phyloP scores from a whole-genome alignment of 1,140 invertebrate genomes.

The Chironomus tepperi region DNA sequence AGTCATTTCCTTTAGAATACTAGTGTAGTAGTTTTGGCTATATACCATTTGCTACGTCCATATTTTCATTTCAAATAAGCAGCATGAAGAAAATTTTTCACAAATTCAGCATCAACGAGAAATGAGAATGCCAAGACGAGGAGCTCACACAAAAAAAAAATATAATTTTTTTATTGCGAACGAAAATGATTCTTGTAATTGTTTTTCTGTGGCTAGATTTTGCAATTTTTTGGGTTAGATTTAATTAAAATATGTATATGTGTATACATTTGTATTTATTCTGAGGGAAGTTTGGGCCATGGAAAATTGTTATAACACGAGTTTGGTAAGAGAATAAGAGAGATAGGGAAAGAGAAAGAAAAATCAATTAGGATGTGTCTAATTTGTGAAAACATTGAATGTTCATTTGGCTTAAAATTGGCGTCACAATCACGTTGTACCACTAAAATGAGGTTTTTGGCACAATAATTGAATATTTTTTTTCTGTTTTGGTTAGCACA shows the following conservation, averaged over 20 bases:
- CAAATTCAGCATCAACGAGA: background rate
- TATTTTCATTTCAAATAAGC: background rate
- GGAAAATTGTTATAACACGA: too few species aligned
- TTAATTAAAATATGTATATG: conserved; percentile 10
- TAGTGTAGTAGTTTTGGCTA: background rate
- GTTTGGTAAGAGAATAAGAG: background rate
- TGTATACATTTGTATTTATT: background rate
- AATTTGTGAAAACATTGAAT: conserved; percentile 6
- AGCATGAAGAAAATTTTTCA: background rate
- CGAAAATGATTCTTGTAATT: conserved; percentile 14
- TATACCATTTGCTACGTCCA: background rate
- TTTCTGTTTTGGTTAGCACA: background rate
- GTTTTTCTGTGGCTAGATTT: conserved; percentile 8
- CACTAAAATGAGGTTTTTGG: background rate
- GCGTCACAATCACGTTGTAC: background rate
- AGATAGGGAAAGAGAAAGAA: background rate
- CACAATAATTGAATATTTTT: background rate
- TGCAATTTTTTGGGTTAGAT: conserved; percentile 8
- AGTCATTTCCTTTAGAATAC: background rate
- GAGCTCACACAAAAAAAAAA: too few species aligned
- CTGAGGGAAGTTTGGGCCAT: too few species aligned
- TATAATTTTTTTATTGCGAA: background rate
- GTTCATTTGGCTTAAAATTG: background rate
- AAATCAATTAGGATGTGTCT: conserved; percentile 13
- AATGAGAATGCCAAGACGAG: background rate